Evolutionary conservation across 2,113 vertebrate genomes (phyloP), one percentile per base, ranked within the genome.

Genomic region (Vulpes ferrilata): DNA sequence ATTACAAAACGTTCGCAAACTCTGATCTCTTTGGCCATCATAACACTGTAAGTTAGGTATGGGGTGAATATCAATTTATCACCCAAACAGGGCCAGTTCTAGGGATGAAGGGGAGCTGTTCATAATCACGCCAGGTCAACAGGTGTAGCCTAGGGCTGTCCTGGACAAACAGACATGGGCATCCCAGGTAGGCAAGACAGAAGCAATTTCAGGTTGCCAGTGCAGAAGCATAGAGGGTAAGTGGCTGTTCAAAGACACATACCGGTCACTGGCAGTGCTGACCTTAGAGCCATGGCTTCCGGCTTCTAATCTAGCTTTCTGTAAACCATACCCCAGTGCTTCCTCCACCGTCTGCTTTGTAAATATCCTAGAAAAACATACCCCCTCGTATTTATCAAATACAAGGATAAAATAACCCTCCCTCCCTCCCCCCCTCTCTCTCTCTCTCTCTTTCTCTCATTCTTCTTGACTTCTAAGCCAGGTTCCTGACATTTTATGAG

Each of bases 41-140:
- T 8, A 43, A 69, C 30, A 30, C 51, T 23, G 0, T 43, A 48
- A 27, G 16, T 82, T 74, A 76, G 74, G 23, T 55, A 30, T 11
- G 55, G 65, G 84, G 57, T 17, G 57, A 91, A 43, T 57, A 69
- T 67, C 15, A 27, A 95, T 95, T 73, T 55, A 57, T 94, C 86
- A 67, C 65, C 62, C 95, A 89, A 86, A 80, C 57, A 35, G 65
- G 32, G 73, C 96, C 95, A 81, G 79, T 83, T 69, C 57, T 80
- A 76, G 86, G 89, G 92, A 74, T 93, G 62, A 96, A 82, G 93
- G 93, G 62, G 62, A 43, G 93, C 93, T 95, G 86, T 96, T 88
- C 93, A 96, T 96, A 97, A 67, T 85, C 88, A 83, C 0, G 0
- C 74, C 35, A 57, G 81, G 27, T 81, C 74, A 91, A 87, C 92